Percentiles rank a stretch among this genome's conserved stretches.
Conservation (phyloP, 2,113 vertebrate genomes). For the Heloderma charlesbogerti region DNA sequence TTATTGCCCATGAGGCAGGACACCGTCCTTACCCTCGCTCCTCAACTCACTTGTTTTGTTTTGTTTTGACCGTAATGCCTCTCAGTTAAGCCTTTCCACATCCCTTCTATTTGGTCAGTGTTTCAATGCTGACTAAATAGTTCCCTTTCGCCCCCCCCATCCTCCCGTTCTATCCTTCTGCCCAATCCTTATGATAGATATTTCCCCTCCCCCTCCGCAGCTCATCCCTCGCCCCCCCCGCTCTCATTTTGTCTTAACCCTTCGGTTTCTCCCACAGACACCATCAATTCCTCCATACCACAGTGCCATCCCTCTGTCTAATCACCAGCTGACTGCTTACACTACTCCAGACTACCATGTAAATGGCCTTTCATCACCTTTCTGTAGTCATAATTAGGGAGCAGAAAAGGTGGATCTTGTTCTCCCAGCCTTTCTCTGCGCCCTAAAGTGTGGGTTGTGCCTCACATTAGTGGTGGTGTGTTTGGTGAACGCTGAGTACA, state of each 20-base stretch:
- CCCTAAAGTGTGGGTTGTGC: not conserved
- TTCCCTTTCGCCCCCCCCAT: not conserved
- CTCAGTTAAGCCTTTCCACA: not conserved
- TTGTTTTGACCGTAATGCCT: not conserved
- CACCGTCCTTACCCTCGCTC: not conserved
- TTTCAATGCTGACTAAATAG: not conserved
- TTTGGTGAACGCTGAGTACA: not conserved
- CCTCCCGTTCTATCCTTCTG: not conserved
- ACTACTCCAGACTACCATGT: not conserved
- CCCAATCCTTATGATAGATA: not conserved
- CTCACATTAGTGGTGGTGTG: not conserved
- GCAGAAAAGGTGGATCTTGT: not conserved
- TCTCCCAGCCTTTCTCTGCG: not conserved
- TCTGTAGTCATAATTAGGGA: not conserved
- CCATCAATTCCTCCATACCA: not conserved
- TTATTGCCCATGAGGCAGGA: not conserved
- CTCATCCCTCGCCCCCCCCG: not conserved
- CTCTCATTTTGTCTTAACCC: not conserved
- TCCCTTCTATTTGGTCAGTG: not conserved
- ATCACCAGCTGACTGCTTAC: not conserved
- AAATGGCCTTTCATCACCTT: not conserved
- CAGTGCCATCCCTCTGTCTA: not conserved
- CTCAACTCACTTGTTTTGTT: not conserved
- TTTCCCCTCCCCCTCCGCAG: not conserved
- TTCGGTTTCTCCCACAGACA: not conserved